phyloP scores from a whole-genome alignment of 2,797 vertebrate genomes.

The Columba guinea region DNA sequence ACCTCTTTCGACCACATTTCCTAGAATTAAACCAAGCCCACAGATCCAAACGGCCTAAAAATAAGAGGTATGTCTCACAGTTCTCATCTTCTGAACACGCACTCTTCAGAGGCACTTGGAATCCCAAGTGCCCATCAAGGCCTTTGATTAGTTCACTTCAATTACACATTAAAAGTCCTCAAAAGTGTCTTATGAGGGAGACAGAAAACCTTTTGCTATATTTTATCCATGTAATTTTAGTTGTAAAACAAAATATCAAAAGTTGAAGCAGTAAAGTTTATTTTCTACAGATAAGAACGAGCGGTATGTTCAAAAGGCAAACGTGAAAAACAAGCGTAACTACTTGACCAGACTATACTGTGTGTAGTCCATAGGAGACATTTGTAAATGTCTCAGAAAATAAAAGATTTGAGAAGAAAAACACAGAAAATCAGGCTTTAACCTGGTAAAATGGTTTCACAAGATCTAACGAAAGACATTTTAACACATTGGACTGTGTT shows the following conservation, averaged over 20 bases:
- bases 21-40: not conserved
- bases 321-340: not conserved
- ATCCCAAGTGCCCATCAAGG: not conserved
- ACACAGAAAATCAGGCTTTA: not conserved
- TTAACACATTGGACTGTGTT: not conserved
- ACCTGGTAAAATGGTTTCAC: not conserved
- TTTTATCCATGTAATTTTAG: not conserved
- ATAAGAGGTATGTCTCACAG: not conserved
- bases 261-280: not conserved
- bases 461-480: not conserved
- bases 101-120: not conserved
- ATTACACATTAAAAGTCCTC: not conserved
- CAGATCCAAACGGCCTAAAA: not conserved
- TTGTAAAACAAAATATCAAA: not conserved
- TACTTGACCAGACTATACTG: not conserved
- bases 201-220: not conserved
- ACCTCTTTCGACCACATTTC: not conserved
- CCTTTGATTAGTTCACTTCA: not conserved
- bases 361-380: not conserved
- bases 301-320: not conserved
- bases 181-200: not conserved
- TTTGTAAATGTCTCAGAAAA: not conserved
- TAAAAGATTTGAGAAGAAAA: not conserved
- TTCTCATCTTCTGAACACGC: not conserved
- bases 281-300: not conserved